Conservation (phyloP, 2,888 invertebrate species). For the Heliconius charithonia region DNA sequence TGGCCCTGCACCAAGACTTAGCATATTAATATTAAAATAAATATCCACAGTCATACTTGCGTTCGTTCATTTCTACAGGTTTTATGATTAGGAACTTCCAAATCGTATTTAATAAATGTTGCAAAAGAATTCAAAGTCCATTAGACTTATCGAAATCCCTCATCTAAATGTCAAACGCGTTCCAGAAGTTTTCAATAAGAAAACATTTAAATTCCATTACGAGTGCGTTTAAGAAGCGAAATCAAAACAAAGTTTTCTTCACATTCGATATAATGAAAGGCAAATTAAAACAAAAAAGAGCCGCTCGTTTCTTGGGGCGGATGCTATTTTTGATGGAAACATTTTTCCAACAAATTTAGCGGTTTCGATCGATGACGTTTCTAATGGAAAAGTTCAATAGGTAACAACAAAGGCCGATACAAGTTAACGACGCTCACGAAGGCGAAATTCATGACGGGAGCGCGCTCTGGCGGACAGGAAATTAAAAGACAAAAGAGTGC, state of each 20-base stretch:
- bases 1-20: too few species aligned
- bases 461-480: constrained; percentile 78
- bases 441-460: constrained; percentile 78
- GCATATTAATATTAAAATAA: constrained; percentile 4
- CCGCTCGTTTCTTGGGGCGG: constrained; percentile 62
- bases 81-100: constrained; percentile 37
- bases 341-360: constrained; percentile 78
- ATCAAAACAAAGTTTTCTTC: constrained; percentile 66
- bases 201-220: constrained; percentile 75
- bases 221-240: constrained; percentile 50
- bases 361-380: constrained; percentile 77
- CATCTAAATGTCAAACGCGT: constrained; percentile 49
- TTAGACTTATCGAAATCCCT: constrained; percentile 70
- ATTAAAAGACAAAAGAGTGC: constrained; percentile 83
- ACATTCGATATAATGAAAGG: constrained; percentile 67
- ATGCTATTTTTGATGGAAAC: constrained; percentile 56
- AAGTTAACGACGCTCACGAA: constrained; percentile 82
- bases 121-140: constrained; percentile 51
- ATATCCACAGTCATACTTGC: not conserved
- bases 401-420: constrained; percentile 80
- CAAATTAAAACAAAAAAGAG: constrained; percentile 61
- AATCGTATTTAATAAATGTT: constrained; percentile 43
- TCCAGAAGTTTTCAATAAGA: constrained; percentile 74
- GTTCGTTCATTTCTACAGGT: constrained; percentile 28
- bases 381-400: constrained; percentile 83